A percentile compares a stretch with the other conserved stretches of the same genome.
These are phyloP conservation scores for Campoplex capitator DNA, from an alignment of 2,888 invertebrate species.

Conservation along the genomic window DNA sequence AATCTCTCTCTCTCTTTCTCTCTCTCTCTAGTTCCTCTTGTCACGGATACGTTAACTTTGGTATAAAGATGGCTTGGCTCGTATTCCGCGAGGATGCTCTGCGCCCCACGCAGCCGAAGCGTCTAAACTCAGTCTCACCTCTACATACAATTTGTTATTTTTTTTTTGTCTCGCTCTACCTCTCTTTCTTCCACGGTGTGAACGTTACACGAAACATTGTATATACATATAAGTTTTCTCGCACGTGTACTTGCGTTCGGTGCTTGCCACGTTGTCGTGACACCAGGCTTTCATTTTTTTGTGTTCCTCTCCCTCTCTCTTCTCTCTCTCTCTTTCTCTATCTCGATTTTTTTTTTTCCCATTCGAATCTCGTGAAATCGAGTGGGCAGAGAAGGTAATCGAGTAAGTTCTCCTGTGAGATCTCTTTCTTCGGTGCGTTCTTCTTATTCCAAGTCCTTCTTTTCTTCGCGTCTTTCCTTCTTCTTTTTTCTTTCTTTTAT, in stretches of 20 bases:
- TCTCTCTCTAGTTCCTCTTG: slow-evolving; percentile 60
- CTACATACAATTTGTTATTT: slow-evolving; percentile 7
- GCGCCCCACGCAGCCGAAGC: slow-evolving; percentile 57
- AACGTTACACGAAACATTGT: slow-evolving; percentile 33
- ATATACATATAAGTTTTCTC: slow-evolving; percentile 36
- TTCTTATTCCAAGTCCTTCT: slow-evolving; percentile 57
- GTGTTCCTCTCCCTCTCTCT: slow-evolving; percentile 39
- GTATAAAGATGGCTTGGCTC: slow-evolving; percentile 58
- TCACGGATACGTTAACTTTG: slow-evolving; percentile 64
- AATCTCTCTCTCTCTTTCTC: slow-evolving; percentile 33
- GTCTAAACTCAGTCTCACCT: slow-evolving; percentile 49
- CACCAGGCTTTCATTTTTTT: slow-evolving; percentile 37
- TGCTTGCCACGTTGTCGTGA: slow-evolving; percentile 53
- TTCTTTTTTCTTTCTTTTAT: slow-evolving; percentile 63
- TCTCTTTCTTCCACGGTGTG: slow-evolving; percentile 27
- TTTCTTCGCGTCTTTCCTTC: slow-evolving; percentile 64
- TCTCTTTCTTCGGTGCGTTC: slow-evolving; percentile 65
- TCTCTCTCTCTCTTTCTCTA: slow-evolving; percentile 34
- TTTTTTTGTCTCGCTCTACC: slow-evolving; percentile 7
- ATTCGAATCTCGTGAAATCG: slow-evolving; percentile 69
- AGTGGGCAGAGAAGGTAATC: slow-evolving; percentile 67
- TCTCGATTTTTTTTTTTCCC: slow-evolving; percentile 38
- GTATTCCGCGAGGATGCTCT: slow-evolving; percentile 66
- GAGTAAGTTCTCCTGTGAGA: slow-evolving; percentile 64
- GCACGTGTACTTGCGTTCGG: slow-evolving; percentile 18